phyloP scores from a whole-genome alignment of 2,797 vertebrate genomes.

The Falco columbarius region DNA sequence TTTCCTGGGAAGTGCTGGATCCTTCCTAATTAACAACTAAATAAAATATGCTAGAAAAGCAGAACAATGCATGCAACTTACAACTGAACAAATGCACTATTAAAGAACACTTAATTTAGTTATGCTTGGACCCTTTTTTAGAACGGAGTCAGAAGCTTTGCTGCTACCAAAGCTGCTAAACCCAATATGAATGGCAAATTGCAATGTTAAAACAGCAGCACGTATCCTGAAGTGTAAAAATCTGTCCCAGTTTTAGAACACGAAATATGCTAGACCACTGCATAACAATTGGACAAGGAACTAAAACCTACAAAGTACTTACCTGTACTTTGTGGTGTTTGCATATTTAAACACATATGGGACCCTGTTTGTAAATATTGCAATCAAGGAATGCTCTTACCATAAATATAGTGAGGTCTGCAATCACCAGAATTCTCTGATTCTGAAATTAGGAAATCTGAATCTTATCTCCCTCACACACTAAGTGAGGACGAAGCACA shows the following conservation, averaged over 20 bases:
- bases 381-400: accelerated
- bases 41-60: background rate
- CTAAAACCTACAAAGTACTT: background rate
- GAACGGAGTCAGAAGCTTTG: background rate
- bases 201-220: background rate
- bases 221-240: background rate
- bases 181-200: background rate
- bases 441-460: background rate
- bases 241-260: background rate
- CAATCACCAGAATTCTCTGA: background rate
- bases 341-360: background rate
- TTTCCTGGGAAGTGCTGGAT: background rate
- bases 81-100: background rate
- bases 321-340: background rate
- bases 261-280: background rate
- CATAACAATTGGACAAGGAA: background rate
- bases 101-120: background rate
- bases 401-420: background rate
- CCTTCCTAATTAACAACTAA: background rate
- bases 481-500: background rate
- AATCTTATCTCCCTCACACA: background rate
- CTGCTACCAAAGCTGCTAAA: background rate
- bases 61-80: background rate
- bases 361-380: background rate
- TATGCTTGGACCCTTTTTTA: background rate